These are phyloP conservation scores for Druon quercuslanigerum DNA, from an alignment of 1,140 invertebrate species.

Conservation along the genomic window DNA sequence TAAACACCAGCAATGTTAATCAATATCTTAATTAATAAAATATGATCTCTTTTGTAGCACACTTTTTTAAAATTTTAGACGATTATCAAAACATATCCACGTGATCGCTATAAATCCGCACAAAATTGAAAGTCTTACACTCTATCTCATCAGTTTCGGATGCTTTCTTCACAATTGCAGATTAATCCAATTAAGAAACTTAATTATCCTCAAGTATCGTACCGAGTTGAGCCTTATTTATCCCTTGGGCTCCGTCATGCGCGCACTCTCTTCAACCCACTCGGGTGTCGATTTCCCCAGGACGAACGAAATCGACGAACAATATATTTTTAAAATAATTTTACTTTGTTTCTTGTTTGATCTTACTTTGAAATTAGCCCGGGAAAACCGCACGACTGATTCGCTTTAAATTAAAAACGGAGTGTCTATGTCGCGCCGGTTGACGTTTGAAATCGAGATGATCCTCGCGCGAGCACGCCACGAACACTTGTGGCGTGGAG, in stretches of 20 bases:
- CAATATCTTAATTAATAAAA: no score
- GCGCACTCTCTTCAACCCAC: slow-evolving; percentile 26
- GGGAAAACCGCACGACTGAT: background rate
- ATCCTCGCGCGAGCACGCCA: slow-evolving; percentile 63
- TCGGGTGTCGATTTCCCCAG: slow-evolving; percentile 9
- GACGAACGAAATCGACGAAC: slow-evolving; percentile 5
- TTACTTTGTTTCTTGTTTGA: background rate
- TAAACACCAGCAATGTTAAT: no score
- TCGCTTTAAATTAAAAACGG: background rate
- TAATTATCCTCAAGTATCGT: slow-evolving; percentile 25
- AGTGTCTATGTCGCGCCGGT: slow-evolving; percentile 43
- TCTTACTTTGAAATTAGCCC: background rate
- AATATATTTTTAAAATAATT: background rate
- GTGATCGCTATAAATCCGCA: slow-evolving; percentile 4
- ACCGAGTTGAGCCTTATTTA: slow-evolving; percentile 30
- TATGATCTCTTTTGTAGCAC: no score
- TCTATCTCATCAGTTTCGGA: slow-evolving; percentile 9
- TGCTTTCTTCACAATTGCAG: slow-evolving; percentile 16
- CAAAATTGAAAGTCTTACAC: background rate
- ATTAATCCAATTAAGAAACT: slow-evolving; percentile 22
- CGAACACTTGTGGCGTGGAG: slow-evolving; percentile 66
- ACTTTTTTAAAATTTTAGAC: no score
- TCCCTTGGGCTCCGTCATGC: slow-evolving; percentile 20
- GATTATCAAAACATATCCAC: slow-evolving; percentile 11
- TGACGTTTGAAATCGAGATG: slow-evolving; percentile 43